Evolutionary conservation across 2,113 vertebrate species (phyloP), one percentile per base, ranked within the genome.

Genomic region (Caranx ignobilis): DNA sequence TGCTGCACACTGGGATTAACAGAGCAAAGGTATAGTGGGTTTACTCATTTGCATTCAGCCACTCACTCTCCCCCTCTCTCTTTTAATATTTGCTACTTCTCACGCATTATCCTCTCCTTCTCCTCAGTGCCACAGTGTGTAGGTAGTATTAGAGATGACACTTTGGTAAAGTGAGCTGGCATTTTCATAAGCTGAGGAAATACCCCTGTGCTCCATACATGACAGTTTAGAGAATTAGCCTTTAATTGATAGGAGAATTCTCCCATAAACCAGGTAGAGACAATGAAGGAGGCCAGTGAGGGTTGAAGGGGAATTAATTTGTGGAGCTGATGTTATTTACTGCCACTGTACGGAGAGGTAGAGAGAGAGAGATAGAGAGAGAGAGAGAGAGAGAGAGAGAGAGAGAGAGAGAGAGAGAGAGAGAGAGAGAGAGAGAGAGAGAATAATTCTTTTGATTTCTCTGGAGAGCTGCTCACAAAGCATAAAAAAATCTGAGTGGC

Each of bases 191-290:
- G 76, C 75, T 71, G 60, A 62, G 55, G 69, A 83, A 85, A 87
- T 64, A 69, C 61, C 63, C 84, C 0, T 6, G 65, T 32, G 75
- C 77, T 76, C 67, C 71, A 60, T 65, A 84, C 66, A 52, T 77
- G 88, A 89, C 87, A 81, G 81, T 74, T 76, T 79, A 91, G 75
- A 50, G 54, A 82, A 84, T 92, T 88, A 86, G 87, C 57, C 50
- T 85, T 81, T 89, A 89, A 88, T 77, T 84, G 82, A 89, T 80
- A 16, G 52, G 59, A 69, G 71, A 61, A 64, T 81, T 72, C 71
- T 83, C 62, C 73, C 68, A 75, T 77, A 79, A 83, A 83, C 79
- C 86, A 68, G 59, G 31, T 45, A 7, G 52, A 85, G 65, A 85
- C 4, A 45, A 85, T 69, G 47, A 71, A 50, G 67, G 39, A 69